phyloP scores from a whole-genome alignment of 2,113 vertebrate species.

The Cololabis saira region DNA sequence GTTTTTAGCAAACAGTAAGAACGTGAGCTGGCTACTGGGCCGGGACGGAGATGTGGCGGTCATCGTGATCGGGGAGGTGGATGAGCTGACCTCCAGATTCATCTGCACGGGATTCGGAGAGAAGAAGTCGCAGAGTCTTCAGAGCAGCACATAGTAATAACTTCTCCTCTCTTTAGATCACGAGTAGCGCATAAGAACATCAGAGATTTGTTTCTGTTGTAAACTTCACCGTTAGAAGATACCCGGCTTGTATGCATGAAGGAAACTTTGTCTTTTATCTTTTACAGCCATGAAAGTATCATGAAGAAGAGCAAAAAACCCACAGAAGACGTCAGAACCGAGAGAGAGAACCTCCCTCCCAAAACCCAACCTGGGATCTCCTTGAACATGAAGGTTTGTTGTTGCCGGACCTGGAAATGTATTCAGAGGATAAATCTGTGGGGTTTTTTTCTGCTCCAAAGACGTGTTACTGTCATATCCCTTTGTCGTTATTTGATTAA shows the following conservation, averaged over 20 bases:
- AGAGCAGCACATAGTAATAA: constrained; percentile 57
- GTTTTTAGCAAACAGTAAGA: constrained; percentile 76
- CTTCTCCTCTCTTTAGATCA: not conserved
- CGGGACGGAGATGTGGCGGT: constrained; percentile 83
- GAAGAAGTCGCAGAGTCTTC: constrained; percentile 60
- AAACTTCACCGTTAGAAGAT: not conserved
- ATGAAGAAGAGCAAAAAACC: constrained; percentile 71
- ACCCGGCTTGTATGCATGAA: too few relatives aligned
- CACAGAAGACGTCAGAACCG: constrained; percentile 60
- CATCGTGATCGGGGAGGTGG: constrained; percentile 78
- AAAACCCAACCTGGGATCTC: constrained; percentile 60
- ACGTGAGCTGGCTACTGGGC: constrained; percentile 81
- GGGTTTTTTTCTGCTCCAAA: too few relatives aligned
- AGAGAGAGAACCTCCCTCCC: constrained; percentile 64
- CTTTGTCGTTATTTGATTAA: not conserved
- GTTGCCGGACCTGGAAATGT: not conserved
- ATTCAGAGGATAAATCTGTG: too few relatives aligned
- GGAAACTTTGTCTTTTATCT: not conserved
- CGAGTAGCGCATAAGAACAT: too few relatives aligned
- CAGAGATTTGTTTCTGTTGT: too few relatives aligned
- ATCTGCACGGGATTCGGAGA: constrained; percentile 75
- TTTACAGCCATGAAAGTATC: constrained; percentile 67
- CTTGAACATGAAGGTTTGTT: constrained; percentile 73
- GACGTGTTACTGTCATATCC: too few relatives aligned
- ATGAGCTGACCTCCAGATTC: constrained; percentile 77